Percentiles rank a stretch among this genome's conserved stretches.
phyloP scores from a whole-genome alignment of 1,140 invertebrate genomes.

The Cecropterus lyciades region DNA sequence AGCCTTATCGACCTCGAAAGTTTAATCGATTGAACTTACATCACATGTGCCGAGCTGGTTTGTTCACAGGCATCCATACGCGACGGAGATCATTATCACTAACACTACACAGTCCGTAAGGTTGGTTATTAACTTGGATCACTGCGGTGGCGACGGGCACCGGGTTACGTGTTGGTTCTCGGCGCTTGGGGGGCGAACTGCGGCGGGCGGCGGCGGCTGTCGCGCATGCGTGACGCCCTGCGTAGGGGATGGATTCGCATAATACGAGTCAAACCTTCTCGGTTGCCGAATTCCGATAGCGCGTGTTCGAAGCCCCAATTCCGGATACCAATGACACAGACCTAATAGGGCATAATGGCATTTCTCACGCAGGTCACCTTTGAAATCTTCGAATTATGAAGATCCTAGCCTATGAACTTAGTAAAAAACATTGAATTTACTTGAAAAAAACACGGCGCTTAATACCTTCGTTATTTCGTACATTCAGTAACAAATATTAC shows the following conservation, averaged over 20 bases:
- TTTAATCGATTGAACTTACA: slow-evolving; percentile 36
- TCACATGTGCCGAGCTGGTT: slow-evolving; percentile 13
- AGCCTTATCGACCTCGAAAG: slow-evolving; percentile 26
- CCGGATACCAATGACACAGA: slow-evolving; percentile 13
- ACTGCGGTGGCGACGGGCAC: slow-evolving; percentile 54
- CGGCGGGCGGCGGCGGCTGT: slow-evolving; percentile 52
- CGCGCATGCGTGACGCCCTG: slow-evolving; percentile 63
- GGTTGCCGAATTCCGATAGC: slow-evolving; percentile 64
- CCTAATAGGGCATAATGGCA: neutral
- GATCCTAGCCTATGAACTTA: no score
- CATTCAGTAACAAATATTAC: no score
- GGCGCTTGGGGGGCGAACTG: slow-evolving; percentile 56
- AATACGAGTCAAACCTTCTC: slow-evolving; percentile 66
- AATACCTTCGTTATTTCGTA: no score
- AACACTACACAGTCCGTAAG: slow-evolving; percentile 41
- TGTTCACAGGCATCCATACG: slow-evolving; percentile 25
- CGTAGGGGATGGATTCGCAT: slow-evolving; percentile 72
- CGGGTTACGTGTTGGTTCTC: slow-evolving; percentile 44
- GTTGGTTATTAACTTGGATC: slow-evolving; percentile 49
- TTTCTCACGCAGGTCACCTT: neutral
- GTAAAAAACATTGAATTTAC: neutral
- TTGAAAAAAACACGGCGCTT: no score
- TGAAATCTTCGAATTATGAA: no score
- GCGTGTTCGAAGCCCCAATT: slow-evolving; percentile 39
- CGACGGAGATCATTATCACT: slow-evolving; percentile 37